Conservation (phyloP, 2,888 invertebrate genomes). For the Watsonalla cultraria region DNA sequence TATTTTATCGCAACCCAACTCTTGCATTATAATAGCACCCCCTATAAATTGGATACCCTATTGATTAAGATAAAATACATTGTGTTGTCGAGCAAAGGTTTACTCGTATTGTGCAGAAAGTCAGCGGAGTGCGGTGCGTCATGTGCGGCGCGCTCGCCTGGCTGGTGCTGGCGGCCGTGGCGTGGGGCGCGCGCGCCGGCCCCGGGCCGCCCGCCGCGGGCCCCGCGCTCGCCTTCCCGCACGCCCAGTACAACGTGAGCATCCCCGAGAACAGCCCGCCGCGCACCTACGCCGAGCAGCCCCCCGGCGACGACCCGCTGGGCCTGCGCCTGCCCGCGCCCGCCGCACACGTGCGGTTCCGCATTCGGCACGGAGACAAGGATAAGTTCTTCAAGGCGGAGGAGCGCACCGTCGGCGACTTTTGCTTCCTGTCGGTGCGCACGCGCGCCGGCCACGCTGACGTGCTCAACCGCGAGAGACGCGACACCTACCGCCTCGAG, state of each 20-base stretch:
- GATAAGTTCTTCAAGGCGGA: slow-evolving; percentile 96
- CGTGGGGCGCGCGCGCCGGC: slow-evolving; percentile 50
- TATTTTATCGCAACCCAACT: too few species aligned
- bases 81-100: neutral
- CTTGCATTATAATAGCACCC: too few species aligned
- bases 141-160: slow-evolving; percentile 35
- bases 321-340: slow-evolving; percentile 81
- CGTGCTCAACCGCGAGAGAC: slow-evolving; percentile 95
- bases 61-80: too few species aligned
- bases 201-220: slow-evolving; percentile 34
- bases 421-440: slow-evolving; percentile 94
- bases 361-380: slow-evolving; percentile 91
- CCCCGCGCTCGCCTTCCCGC: slow-evolving; percentile 81
- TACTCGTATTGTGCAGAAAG: slow-evolving; percentile 6
- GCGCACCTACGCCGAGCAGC: slow-evolving; percentile 88
- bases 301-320: slow-evolving; percentile 86
- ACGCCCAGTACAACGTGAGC: slow-evolving; percentile 89
- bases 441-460: slow-evolving; percentile 92
- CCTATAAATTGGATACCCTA: too few species aligned
- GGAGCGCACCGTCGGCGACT: slow-evolving; percentile 93
- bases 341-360: slow-evolving; percentile 83
- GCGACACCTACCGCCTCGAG: slow-evolving; percentile 88
- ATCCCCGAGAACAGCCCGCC: slow-evolving; percentile 95
- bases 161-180: slow-evolving; percentile 51
- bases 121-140: neutral